Percentiles rank a stretch among this genome's conserved stretches.
These are phyloP conservation scores for Pygoscelis antarcticus DNA, from an alignment of 2,113 vertebrate genomes.

Conservation along the genomic window DNA sequence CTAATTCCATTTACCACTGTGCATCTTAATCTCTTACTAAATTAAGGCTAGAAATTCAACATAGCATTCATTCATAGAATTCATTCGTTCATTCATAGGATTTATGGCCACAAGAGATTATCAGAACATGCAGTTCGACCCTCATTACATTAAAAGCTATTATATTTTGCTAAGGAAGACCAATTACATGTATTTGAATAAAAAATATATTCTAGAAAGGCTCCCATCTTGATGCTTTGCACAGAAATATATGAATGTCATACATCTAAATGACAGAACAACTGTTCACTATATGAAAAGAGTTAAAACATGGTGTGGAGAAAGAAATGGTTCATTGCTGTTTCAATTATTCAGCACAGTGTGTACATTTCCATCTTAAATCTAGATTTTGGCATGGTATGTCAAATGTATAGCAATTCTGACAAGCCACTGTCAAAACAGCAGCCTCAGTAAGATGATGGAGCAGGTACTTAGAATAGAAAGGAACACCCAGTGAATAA, in stretches of 20 bases:
- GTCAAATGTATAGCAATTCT: slow-evolving; percentile 8
- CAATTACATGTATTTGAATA: not conserved
- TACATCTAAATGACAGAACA: not conserved
- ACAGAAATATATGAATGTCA: not conserved
- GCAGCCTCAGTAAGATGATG: not conserved
- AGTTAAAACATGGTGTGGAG: not conserved
- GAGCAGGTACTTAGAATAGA: slow-evolving; percentile 25
- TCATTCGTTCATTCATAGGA: not conserved
- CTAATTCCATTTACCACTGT: not conserved
- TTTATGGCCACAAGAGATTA: not conserved
- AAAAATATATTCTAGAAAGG: not conserved
- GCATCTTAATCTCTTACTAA: not conserved
- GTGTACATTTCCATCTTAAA: not conserved
- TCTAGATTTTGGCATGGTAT: not conserved
- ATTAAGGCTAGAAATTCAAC: not conserved
- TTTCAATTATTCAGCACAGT: slow-evolving; percentile 38
- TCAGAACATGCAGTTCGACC: not conserved
- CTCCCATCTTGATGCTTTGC: not conserved
- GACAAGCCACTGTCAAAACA: slow-evolving; percentile 62
- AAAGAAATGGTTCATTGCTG: not conserved
- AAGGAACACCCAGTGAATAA: slow-evolving; percentile 1
- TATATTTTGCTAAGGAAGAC: not conserved
- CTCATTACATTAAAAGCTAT: not conserved
- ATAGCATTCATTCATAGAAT: not conserved
- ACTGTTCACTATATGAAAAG: not conserved